Base-by-base conservation (phyloP, 2,797 vertebrate species). In the Hybognathus amarus region DNA sequence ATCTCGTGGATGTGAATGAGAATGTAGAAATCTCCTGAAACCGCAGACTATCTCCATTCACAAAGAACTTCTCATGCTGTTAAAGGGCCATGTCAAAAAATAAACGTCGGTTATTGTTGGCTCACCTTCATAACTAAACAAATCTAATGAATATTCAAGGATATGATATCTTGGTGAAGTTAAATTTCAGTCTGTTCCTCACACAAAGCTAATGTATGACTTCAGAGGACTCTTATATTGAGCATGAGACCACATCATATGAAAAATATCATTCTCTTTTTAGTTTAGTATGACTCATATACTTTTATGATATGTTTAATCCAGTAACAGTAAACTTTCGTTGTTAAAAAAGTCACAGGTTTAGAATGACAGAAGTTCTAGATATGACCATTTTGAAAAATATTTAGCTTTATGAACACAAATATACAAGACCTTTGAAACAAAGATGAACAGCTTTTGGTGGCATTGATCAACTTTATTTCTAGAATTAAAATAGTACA, bases 41-140 rank as follows among this genome's bases (percentile, higher is more conserved):
- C 86, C 86, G 4, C 84, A 88, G 12, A 38, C 73, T 64, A 40
- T 79, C 83, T 88, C 64, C 80, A 80, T 88, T 87, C 85, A 87
- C 86, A 83, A 80, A 88, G 50, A 69, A 30, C 59, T 83, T 77
- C 68, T 85, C 52, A 33, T 80, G 38, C 64, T 73, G 76, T 78
- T 67, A 68, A 74, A 81, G 69, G 22, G 50, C 1, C 36, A 38
- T 22, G 50, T 27, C 22, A 27, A 8, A 79, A 76, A 77, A 40
- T 40, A 33, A 40, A 27, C 42, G 36, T 40, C 52, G 2, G 52
- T 70, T 42, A 61, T 71, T 6, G 2, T 45, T 42, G 1, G 11
- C 22, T 59, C 42, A 67, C 61, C 59, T 13, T 33, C 18, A 30
- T 64, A 22, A 64, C 15, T 27, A 18, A 66, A 8, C 10, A 74